These are phyloP conservation scores for Cheilosia pagana DNA, from an alignment of 2,888 invertebrate species.

Conservation along the genomic window DNA sequence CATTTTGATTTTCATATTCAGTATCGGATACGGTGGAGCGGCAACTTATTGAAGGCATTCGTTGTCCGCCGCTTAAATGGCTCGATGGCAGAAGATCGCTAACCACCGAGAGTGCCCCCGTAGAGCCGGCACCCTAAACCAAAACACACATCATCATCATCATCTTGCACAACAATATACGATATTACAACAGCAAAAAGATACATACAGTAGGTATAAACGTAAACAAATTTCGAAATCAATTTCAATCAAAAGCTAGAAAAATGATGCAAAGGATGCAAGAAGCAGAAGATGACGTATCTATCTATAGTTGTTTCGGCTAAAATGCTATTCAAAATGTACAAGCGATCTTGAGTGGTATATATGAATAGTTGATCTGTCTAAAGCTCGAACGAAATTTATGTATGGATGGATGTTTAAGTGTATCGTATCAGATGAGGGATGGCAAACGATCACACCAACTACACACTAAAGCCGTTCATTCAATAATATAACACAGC, in stretches of 20 bases:
- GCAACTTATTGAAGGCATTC: conserved; percentile 88
- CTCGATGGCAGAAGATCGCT: conserved; percentile 86
- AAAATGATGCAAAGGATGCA: conserved; percentile 62
- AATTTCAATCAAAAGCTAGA: conserved; percentile 55
- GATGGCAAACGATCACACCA: conserved; percentile 39
- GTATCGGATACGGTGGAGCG: conserved; percentile 97
- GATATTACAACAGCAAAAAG: conserved; percentile 43
- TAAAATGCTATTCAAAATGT: conserved; percentile 11
- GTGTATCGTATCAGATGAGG: conserved; percentile 16
- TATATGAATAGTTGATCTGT: background rate
- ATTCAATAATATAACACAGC: conserved; percentile 20
- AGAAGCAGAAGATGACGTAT: conserved; percentile 61
- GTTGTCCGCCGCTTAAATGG: conserved; percentile 82
- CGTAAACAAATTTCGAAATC: conserved; percentile 52
- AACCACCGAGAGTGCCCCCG: conserved; percentile 83
- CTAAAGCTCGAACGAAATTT: conserved; percentile 28
- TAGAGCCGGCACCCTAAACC: conserved; percentile 87
- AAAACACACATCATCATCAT: conserved; percentile 71
- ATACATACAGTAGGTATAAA: background rate
- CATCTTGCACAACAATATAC: conserved; percentile 13
- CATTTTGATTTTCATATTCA: conserved; percentile 95
- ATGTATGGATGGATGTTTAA: conserved; percentile 34
- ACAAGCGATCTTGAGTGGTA: conserved; percentile 5
- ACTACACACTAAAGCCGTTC: conserved; percentile 54
- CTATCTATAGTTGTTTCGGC: conserved; percentile 19